Base-by-base conservation (phyloP, 1,140 invertebrate species). In the Bathynomus jamesi region DNA sequence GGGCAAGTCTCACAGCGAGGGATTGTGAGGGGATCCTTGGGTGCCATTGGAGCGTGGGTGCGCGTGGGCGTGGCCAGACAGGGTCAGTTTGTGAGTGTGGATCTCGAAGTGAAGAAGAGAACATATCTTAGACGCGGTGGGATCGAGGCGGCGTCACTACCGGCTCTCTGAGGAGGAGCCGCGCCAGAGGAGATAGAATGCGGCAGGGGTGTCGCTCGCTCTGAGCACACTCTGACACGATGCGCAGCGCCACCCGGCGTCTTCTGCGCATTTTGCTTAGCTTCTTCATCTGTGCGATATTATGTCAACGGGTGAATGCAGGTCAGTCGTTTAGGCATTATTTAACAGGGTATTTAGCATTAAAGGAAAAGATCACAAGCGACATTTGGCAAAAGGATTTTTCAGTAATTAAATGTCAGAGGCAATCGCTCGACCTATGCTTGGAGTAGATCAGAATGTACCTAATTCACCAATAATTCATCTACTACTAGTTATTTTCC, bases 131-230 rank as follows among this genome's bases (percentile, higher is more conserved):
- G 40, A 53, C 40, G 40, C 40, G 40, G 40, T 53, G 40, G 40
- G 40, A 53, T 53, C 21, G 13, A 53, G 40, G 40, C 21, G 30
- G 40, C 31, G 24, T 0, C 29, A 11, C 25, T 28, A 27, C 31
- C 61, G 17, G 30, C 30, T 40, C 63, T 25, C 63, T 28, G 27
- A 53, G 40, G 40, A 69, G 67, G 28, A 32, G 29, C 61, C 67
- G 46, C 61, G 25, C 8, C n/a, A 62, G 46, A 62, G 61, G 67
- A 21, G 67, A 29, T 61, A 31, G 67, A 61, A 28, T 61, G 40
- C 40, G 40, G 40, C 40, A 53, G 21, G 40, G 21, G 40, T 53
- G 40, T 53, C 40, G 40, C 40, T 53, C 40, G 40, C 40, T 53
- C 40, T 53, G 40, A 53, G 40, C 40, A 53, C 40, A 53, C 40